Base-by-base conservation (phyloP, 1,140 invertebrate species). In the Phortica variegata region DNA sequence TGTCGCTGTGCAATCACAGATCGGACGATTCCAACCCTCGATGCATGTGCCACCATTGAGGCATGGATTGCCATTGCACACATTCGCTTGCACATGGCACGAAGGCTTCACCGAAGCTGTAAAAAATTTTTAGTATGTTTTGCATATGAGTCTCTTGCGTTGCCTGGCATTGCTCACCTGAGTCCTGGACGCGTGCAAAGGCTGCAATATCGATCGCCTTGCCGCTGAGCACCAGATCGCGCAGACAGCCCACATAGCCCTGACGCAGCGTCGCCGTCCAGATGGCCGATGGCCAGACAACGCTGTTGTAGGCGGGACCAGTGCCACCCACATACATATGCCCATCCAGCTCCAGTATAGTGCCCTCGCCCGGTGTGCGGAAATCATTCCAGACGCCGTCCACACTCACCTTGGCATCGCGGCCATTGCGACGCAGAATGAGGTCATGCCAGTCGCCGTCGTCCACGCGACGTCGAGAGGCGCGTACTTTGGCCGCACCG, bases 11-110 rank as follows among this genome's bases (percentile, higher is more conserved):
- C 96, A 99, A 77, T 98, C 95, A 76, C 97, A 99, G 36, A 94
- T 83, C 65, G 94, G 95, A 52, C 95, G 83, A 77, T 97, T 97
- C 93, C 95, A 97, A 5, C 95, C 96, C 77, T 97, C 93, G 10
- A 84, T 77, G 77, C 97, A 99, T 20, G 81, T 78, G 10, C 94
- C 95, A 13, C 87, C 86, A 70, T 98, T 93, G 72, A 94, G 85
- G 74, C 96, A 99, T 0, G 95, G 93, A 26, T 82, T 81, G 8
- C 65, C 68, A 17, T 48, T 54, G 74, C 95, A 97, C 59, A 94
- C 89, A 43, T 87, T 82, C 32, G 87, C 79, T 56, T 89, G 85
- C 29, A 85, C 84, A 72, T 91, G 91, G 74, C 91, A 94, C 15
- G 89, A 86, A 8, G 91, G 87, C 54, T 89, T 84, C 36, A 95